Evolutionary conservation across 2,797 vertebrate genomes (phyloP).

Genomic region (Acestrorhynchus altus): DNA sequence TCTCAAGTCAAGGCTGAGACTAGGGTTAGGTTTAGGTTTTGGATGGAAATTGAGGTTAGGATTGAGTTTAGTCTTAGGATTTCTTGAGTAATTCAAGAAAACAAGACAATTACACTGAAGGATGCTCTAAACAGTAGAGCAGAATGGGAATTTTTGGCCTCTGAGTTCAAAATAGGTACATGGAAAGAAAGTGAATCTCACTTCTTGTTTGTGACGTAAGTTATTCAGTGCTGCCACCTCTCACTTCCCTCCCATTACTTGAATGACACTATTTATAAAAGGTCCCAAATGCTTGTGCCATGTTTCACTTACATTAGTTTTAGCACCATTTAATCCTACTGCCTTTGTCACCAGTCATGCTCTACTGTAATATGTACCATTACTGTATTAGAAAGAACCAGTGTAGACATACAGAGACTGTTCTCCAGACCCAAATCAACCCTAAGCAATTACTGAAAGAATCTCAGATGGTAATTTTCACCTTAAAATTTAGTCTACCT

Average conservation of each 20-base stretch:
- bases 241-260: constrained; percentile 34
- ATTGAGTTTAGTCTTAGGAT: too few species aligned
- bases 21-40: too few species aligned
- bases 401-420: background rate
- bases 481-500: too few species aligned
- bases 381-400: too few species aligned
- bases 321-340: background rate
- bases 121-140: background rate
- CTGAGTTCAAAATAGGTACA: background rate
- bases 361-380: too few species aligned
- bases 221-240: background rate
- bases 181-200: background rate
- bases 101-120: background rate
- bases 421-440: too few species aligned
- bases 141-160: background rate
- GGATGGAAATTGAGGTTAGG: too few species aligned
- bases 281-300: background rate
- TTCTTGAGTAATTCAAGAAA: too few species aligned
- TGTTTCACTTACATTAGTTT: background rate
- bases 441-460: too few species aligned
- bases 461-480: too few species aligned
- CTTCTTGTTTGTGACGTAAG: constrained; percentile 12
- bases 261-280: constrained; percentile 5
- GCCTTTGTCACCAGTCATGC: too few species aligned
- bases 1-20: too few species aligned